A percentile compares a stretch with the other conserved stretches of the same genome.
These are phyloP conservation scores for Ochropleura plecta DNA, from an alignment of 2,888 invertebrate genomes.

Conservation along the genomic window DNA sequence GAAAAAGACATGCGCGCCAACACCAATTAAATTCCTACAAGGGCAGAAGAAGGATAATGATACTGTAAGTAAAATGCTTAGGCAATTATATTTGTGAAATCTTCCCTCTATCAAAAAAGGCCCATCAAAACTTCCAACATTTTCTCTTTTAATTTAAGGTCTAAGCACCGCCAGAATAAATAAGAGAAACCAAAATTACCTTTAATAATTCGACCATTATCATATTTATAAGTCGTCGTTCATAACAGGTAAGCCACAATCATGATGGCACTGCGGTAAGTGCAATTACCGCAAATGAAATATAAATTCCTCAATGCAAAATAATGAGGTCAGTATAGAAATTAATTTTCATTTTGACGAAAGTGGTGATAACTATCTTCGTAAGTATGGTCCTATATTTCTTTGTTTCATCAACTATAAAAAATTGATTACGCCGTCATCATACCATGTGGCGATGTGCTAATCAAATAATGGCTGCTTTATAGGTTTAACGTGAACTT, in stretches of 20 bases:
- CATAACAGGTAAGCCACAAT: neutral
- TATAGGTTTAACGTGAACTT: slow-evolving; percentile 68
- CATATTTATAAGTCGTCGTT: neutral
- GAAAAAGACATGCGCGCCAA: no score
- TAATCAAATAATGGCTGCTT: slow-evolving; percentile 74
- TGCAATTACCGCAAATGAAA: slow-evolving; percentile 17
- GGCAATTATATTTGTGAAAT: neutral
- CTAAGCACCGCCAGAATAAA: neutral
- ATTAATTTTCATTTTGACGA: neutral
- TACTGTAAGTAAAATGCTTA: neutral
- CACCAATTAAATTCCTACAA: no score
- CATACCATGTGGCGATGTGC: slow-evolving; percentile 61
- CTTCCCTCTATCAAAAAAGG: neutral
- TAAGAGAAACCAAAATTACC: neutral
- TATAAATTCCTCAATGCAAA: slow-evolving; percentile 6
- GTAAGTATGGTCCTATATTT: slow-evolving; percentile 12
- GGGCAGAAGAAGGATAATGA: neutral
- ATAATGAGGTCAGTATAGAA: neutral
- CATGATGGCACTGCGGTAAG: slow-evolving; percentile 10
- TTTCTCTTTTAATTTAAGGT: neutral
- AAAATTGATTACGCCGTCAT: slow-evolving; percentile 51
- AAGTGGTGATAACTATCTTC: neutral
- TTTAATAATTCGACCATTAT: neutral
- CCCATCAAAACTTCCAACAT: neutral
- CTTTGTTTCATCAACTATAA: slow-evolving; percentile 29